These are phyloP conservation scores for Nomada flava DNA, from an alignment of 2,888 invertebrate genomes.

Conservation along the genomic window DNA sequence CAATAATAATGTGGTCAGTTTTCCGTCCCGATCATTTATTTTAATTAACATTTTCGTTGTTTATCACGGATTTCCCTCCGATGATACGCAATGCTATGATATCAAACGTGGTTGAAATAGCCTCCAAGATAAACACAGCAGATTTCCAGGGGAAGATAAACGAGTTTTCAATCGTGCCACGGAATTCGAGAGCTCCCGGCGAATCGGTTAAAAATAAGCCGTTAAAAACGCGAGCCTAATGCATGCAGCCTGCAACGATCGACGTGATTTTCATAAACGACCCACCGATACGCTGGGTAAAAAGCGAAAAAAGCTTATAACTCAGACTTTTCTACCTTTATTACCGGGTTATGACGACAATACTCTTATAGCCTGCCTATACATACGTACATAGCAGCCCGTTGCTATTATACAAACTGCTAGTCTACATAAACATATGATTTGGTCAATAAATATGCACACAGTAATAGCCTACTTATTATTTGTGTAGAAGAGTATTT, in stretches of 20 bases:
- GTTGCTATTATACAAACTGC: background rate
- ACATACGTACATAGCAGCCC: background rate
- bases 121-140: conserved; percentile 27
- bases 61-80: background rate
- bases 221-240: conserved; percentile 37
- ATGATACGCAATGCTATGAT: background rate
- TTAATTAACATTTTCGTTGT: conserved; percentile 16
- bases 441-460: conserved; percentile 11
- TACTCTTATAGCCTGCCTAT: background rate
- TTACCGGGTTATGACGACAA: background rate
- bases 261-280: conserved; percentile 30
- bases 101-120: conserved; percentile 26
- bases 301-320: conserved; percentile 50
- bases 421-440: conserved; percentile 4
- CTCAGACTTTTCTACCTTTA: conserved; percentile 29
- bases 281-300: conserved; percentile 17
- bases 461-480: background rate
- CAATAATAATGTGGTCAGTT: background rate
- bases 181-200: conserved; percentile 43
- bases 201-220: conserved; percentile 32
- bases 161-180: conserved; percentile 50
- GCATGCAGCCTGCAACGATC: background rate
- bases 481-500: background rate
- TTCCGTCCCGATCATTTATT: background rate
- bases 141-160: conserved; percentile 44